Evolutionary conservation across 2,888 invertebrate genomes (phyloP).

Genomic region (Plebejus argus): DNA sequence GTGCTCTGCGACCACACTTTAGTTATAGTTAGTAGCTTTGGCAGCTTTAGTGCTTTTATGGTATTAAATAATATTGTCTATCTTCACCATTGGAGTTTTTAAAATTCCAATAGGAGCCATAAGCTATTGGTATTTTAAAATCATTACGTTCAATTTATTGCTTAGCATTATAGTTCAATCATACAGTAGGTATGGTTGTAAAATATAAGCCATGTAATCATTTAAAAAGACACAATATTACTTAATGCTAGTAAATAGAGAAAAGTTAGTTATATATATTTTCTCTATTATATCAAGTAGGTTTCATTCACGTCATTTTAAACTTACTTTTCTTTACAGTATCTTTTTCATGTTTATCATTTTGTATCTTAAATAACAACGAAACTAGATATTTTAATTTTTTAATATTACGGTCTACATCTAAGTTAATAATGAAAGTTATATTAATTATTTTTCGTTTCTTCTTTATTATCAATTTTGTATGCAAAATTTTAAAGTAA

Average conservation of each 20-base stretch:
- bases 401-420: not conserved
- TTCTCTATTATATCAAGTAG: too few relatives aligned
- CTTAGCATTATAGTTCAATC: not conserved
- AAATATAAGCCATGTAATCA: too few relatives aligned
- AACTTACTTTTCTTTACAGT: too few relatives aligned
- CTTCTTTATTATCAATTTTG: not conserved
- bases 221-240: too few relatives aligned
- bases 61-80: not conserved
- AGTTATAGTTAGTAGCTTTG: not conserved
- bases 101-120: not conserved
- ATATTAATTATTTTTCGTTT: constrained; percentile 13
- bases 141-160: not conserved
- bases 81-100: not conserved
- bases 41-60: not conserved
- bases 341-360: not conserved
- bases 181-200: not conserved
- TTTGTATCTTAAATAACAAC: not conserved
- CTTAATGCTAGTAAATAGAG: too few relatives aligned
- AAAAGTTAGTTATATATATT: too few relatives aligned
- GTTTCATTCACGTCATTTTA: too few relatives aligned
- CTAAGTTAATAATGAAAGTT: not conserved
- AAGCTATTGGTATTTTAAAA: too few relatives aligned
- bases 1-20: too few relatives aligned
- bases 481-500: constrained; percentile 32
- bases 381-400: not conserved